Percentiles rank a stretch among this genome's conserved stretches.
These are phyloP conservation scores for Apodemia duryi DNA, from an alignment of 2,888 invertebrate genomes.

Conservation along the genomic window DNA sequence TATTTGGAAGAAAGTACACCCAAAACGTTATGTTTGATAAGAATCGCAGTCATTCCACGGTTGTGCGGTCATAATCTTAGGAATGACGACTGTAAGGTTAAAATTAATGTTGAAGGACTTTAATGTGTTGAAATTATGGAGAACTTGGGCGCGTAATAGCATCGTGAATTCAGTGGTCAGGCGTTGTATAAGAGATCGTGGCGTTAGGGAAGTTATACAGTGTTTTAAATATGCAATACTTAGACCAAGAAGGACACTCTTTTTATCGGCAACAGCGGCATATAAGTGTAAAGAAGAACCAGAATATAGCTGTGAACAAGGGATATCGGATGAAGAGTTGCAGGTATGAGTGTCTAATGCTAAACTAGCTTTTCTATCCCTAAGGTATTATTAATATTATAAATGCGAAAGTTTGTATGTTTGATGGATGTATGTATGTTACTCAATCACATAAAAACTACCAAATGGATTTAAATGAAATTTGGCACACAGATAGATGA, in stretches of 20 bases:
- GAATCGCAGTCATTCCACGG: not conserved
- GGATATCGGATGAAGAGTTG: conserved; percentile 60
- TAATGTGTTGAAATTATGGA: conserved; percentile 52
- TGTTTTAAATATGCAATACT: conserved; percentile 57
- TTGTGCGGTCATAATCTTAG: conserved; percentile 8
- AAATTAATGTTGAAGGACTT: conserved; percentile 55
- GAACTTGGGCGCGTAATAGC: conserved; percentile 54
- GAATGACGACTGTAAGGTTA: conserved; percentile 47
- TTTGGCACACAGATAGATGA: too few species aligned
- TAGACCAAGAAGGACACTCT: conserved; percentile 51
- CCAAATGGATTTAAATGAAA: too few species aligned
- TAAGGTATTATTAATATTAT: too few species aligned
- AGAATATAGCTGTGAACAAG: conserved; percentile 42
- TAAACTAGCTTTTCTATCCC: too few species aligned
- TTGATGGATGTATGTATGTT: too few species aligned
- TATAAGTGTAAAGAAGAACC: conserved; percentile 46
- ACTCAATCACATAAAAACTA: too few species aligned
- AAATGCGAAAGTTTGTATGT: too few species aligned
- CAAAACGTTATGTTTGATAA: conserved; percentile 1
- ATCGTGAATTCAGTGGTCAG: conserved; percentile 53
- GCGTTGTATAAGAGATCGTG: conserved; percentile 54
- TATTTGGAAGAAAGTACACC: not conserved
- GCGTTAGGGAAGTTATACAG: conserved; percentile 58
- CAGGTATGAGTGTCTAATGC: conserved; percentile 42
- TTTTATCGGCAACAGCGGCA: conserved; percentile 62